phyloP scores from a whole-genome alignment of 2,797 vertebrate species.

The Protosalanx chinensis region DNA sequence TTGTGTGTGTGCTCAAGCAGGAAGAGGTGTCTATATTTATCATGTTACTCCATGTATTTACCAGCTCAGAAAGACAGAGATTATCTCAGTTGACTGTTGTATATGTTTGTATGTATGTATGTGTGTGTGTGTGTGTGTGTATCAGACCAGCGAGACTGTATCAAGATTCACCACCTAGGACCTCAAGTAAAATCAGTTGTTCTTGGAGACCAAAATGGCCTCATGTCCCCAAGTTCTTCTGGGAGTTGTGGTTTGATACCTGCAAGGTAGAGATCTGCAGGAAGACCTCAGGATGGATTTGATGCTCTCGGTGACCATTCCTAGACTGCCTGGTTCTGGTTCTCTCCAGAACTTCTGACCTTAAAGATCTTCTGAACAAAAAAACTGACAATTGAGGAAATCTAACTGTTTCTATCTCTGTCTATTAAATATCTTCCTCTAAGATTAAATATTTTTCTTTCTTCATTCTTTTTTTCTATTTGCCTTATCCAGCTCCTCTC shows the following conservation, averaged over 20 bases:
- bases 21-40: not conserved
- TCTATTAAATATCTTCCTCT: no score
- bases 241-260: not conserved
- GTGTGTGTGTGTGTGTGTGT: not conserved
- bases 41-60: not conserved
- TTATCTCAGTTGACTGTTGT: conserved; percentile 32
- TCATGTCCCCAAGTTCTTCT: no score
- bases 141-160: not conserved
- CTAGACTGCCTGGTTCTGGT: no score
- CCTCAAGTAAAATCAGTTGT: no score
- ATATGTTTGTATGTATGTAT: conserved; percentile 34
- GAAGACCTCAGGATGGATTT: not conserved
- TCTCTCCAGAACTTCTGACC: no score
- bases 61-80: not conserved
- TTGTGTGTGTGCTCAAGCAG: no score
- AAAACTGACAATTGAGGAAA: no score
- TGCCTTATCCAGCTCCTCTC: not conserved
- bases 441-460: not conserved
- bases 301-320: not conserved
- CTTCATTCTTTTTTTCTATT: not conserved
- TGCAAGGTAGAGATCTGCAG: not conserved
- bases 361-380: no score
- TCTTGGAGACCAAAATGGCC: no score
- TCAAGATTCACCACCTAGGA: no score
- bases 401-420: no score